phyloP scores from a whole-genome alignment of 2,113 vertebrate species.

The Gracilinanus agilis region DNA sequence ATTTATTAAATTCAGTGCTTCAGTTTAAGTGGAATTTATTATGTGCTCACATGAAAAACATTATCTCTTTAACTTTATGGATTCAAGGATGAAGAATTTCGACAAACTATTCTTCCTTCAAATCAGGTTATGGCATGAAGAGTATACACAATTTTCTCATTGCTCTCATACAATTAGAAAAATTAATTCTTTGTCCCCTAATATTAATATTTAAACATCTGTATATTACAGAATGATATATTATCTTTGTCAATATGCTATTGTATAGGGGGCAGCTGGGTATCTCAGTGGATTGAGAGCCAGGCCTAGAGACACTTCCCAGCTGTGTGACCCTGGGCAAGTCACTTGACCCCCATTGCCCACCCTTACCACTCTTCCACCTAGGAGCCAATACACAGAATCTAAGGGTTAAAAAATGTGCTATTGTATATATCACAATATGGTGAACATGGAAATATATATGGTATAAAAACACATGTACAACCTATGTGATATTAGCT shows the following conservation, averaged over 20 bases:
- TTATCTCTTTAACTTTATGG: not conserved
- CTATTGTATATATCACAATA: not conserved
- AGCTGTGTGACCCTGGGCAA: too few relatives aligned
- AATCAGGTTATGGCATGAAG: not conserved
- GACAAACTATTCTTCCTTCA: not conserved
- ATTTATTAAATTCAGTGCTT: not conserved
- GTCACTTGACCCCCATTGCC: too few relatives aligned
- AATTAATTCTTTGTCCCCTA: not conserved
- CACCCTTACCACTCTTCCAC: too few relatives aligned
- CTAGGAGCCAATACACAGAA: too few relatives aligned
- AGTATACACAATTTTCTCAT: constrained; percentile 7
- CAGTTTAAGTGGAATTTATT: not conserved
- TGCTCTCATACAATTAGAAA: not conserved
- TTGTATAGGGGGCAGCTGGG: too few relatives aligned
- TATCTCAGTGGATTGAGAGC: too few relatives aligned
- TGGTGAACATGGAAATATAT: too few relatives aligned
- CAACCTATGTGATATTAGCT: too few relatives aligned
- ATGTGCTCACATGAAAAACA: not conserved
- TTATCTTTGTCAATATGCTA: not conserved
- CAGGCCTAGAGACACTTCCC: too few relatives aligned
- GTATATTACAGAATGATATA: not conserved
- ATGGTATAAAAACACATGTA: too few relatives aligned
- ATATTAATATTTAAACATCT: not conserved
- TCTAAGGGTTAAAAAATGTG: too few relatives aligned
- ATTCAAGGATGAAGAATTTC: not conserved